Evolutionary conservation across 2,113 vertebrate genomes (phyloP), one percentile per base, ranked within the genome.

Genomic region (Rhea americana): DNA sequence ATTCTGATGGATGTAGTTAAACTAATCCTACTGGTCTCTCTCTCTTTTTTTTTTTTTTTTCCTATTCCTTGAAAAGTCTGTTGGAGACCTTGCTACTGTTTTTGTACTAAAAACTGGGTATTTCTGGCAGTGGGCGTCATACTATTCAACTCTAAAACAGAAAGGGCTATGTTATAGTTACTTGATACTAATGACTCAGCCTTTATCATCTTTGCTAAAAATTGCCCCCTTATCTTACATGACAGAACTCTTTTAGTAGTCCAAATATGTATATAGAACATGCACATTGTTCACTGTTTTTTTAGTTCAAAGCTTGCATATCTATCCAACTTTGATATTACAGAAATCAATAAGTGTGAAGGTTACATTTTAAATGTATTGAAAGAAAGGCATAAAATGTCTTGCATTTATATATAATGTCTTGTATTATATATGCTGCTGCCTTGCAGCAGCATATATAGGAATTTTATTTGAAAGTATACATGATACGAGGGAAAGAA

Each of bases 221-320:
- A 39, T 37, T 59, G 3, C 7, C 8, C 17, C 4, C 11, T 80
- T 77, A 41, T 62, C 9, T 51, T 79, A 10, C 2, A 20, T 0
- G 2, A 39, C 37, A 45, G 11, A 7, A 51, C 4, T 5, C 16
- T 53, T 68, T 3, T n/a, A 56, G 4, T 79, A 50, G 37, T 47
- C 12, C 13, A 67, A 13, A 50, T 1, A 1, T 7, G 1, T 39
- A 51, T 9, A 10, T 3, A 7, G 32, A 58, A 24, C 3, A 11
- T 25, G 20, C 4, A n/a, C 2, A 5, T 59, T 21, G 5, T 72
- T 82, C 50, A 7, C 5, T 71, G 2, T 0, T 37, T 68, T n/a
- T 63, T 94, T 65, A 39, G 17, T 61, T 91, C 6, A 32, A 50
- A 73, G 13, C 7, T 78, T 63, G 47, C 2, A 5, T 30, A 14